A percentile compares a stretch with the other conserved stretches of the same genome.
Evolutionary conservation across 2,113 vertebrate species (phyloP).

Genomic region (Dasypus novemcinctus): DNA sequence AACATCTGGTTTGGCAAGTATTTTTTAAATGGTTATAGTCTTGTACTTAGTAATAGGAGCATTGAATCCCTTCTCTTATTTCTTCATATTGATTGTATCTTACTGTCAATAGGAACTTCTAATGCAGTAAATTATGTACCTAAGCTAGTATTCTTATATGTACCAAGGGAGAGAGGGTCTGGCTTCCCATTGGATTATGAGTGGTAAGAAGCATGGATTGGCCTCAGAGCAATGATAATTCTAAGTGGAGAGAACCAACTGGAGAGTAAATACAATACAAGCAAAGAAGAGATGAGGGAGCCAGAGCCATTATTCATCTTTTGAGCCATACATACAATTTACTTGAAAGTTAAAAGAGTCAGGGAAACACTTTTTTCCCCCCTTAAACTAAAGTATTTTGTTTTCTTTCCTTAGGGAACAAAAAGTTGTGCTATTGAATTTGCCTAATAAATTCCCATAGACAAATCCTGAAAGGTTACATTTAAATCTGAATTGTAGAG

Average conservation of each 20-base stretch:
- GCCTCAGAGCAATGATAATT: background rate
- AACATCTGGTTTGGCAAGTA: background rate
- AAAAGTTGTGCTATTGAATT: background rate
- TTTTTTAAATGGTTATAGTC: background rate
- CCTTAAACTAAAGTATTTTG: background rate
- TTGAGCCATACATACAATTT: background rate
- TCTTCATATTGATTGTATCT: conserved; percentile 1
- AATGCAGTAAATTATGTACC: background rate
- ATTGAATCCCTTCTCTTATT: background rate
- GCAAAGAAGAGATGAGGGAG: background rate
- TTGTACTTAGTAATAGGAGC: background rate
- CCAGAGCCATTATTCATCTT: background rate
- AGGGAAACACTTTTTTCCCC: background rate
- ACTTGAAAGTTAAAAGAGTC: background rate
- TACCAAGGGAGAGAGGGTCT: background rate
- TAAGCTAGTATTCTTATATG: background rate
- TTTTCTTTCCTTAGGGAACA: background rate
- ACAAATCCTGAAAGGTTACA: background rate
- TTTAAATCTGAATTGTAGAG: background rate
- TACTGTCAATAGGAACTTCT: background rate
- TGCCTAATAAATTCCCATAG: background rate
- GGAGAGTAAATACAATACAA: background rate
- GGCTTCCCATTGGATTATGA: background rate
- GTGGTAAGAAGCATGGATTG: background rate
- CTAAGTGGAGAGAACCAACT: background rate